These are phyloP conservation scores for Tetraodon nigroviridis DNA, from an alignment of 2,113 vertebrate species.

Conservation along the genomic window DNA sequence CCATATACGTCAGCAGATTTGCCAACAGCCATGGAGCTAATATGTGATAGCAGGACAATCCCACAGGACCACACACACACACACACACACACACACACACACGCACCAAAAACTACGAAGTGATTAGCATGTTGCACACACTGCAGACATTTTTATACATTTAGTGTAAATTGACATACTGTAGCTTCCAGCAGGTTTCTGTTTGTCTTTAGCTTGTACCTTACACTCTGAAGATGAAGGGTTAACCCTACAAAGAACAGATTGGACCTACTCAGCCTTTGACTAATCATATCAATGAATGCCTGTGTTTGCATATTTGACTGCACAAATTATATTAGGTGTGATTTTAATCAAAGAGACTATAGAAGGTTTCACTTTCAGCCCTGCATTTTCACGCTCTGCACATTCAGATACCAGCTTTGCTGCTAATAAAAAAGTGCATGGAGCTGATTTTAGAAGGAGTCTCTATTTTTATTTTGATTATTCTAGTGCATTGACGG, in stretches of 20 bases:
- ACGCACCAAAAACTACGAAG: too few relatives aligned
- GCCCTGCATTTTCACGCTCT: too few relatives aligned
- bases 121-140: too few relatives aligned
- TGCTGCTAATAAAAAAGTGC: background rate
- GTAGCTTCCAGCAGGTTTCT: too few relatives aligned
- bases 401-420: too few relatives aligned
- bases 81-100: too few relatives aligned
- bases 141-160: too few relatives aligned
- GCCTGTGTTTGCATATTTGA: constrained; percentile 22
- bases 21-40: constrained; percentile 13
- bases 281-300: constrained; percentile 27
- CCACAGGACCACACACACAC: background rate
- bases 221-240: constrained; percentile 11
- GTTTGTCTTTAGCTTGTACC: too few relatives aligned
- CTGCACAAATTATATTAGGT: constrained; percentile 1
- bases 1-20: constrained; percentile 20
- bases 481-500: constrained; percentile 11
- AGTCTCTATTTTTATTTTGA: background rate
- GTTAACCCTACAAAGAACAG: constrained; percentile 21
- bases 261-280: constrained; percentile 22
- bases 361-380: too few relatives aligned
- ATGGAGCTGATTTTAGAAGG: background rate
- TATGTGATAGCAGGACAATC: background rate
- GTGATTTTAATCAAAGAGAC: constrained; percentile 3
- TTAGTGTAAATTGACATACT: too few relatives aligned